Evolutionary conservation across 2,113 vertebrate species (phyloP).

Genomic region (Conger conger): DNA sequence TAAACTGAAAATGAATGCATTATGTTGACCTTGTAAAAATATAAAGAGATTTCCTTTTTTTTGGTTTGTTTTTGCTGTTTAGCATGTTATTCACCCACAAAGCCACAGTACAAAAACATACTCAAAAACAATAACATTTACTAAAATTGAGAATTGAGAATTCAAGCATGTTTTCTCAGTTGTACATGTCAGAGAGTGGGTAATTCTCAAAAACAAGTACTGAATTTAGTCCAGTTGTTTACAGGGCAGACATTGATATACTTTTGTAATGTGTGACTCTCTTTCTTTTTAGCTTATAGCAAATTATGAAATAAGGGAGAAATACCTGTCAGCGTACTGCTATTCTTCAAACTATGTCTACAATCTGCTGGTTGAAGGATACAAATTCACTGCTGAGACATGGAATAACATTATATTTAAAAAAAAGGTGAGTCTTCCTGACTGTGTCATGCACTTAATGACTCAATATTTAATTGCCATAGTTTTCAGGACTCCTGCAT

Average conservation of each 20-base stretch:
- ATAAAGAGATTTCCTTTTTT: not conserved
- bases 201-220: not conserved
- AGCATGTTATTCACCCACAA: not conserved
- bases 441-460: no score
- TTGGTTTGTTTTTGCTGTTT: not conserved
- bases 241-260: not conserved
- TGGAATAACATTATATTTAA: slow-evolving; percentile 83
- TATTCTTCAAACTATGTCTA: slow-evolving; percentile 83
- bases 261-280: not conserved
- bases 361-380: slow-evolving; percentile 79
- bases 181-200: not conserved
- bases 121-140: not conserved
- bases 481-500: no score
- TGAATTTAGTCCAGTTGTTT: not conserved
- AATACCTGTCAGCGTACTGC: slow-evolving; percentile 80
- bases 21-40: not conserved
- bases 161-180: not conserved
- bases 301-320: slow-evolving; percentile 62
- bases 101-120: not conserved
- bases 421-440: slow-evolving; percentile 73
- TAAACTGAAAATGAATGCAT: no score
- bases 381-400: slow-evolving; percentile 79
- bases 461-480: not conserved
- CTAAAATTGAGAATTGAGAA: no score
- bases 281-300: slow-evolving; percentile 68